phyloP scores from a whole-genome alignment of 2,113 vertebrate species.

The Chamaetylas fuelleborni region DNA sequence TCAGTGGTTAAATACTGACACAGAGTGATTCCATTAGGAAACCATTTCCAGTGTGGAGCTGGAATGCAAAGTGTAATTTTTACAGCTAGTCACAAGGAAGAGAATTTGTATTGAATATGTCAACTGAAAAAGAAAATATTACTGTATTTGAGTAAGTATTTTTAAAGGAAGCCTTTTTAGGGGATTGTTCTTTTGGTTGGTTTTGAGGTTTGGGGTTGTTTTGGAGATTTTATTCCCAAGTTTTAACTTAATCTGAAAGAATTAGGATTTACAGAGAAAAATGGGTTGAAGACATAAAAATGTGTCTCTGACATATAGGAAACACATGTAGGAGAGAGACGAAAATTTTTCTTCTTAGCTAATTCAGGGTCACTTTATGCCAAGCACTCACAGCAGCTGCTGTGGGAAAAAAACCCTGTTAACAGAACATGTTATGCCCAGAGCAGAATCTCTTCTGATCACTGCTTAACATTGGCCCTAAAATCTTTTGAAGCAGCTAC shows the following conservation, averaged over 20 bases:
- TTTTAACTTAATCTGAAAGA: neutral
- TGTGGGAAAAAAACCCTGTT: neutral
- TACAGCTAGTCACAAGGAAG: neutral
- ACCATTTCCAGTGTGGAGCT: neutral
- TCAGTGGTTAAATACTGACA: neutral
- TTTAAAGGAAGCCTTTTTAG: neutral
- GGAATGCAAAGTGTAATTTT: neutral
- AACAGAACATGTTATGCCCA: neutral
- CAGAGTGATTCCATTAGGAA: neutral
- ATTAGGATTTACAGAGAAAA: neutral
- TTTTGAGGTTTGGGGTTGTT: neutral
- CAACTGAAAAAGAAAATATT: neutral
- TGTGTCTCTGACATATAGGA: neutral
- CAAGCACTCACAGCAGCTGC: neutral
- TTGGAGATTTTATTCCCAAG: neutral
- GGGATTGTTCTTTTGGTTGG: neutral
- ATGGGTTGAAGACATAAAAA: neutral
- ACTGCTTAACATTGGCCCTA: neutral
- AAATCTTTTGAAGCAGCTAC: neutral
- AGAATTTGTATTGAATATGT: neutral
- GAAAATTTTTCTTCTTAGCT: conserved; percentile 20
- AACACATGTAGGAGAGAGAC: neutral
- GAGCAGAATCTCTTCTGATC: neutral
- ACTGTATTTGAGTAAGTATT: neutral
- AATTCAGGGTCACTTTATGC: neutral